These are phyloP conservation scores for Lutjanus erythropterus DNA, from an alignment of 2,113 vertebrate species.

Conservation along the genomic window DNA sequence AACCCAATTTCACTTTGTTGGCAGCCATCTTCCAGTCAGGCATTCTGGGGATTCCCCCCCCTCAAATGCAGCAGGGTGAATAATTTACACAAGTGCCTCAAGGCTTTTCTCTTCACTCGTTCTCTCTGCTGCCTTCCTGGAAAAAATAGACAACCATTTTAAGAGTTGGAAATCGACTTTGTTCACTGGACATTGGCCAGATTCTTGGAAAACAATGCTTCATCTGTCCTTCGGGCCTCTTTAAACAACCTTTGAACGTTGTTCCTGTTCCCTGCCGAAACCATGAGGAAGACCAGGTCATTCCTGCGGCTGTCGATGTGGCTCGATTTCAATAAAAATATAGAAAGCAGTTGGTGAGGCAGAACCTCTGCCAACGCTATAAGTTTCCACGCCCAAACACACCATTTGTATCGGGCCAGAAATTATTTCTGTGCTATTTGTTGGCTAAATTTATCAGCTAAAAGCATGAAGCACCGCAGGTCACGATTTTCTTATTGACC, in stretches of 20 bases:
- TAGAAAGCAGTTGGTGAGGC: not conserved
- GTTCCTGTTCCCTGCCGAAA: constrained; percentile 1
- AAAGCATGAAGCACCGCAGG: not conserved
- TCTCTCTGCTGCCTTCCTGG: constrained; percentile 24
- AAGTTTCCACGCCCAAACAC: not conserved
- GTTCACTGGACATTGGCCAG: not conserved
- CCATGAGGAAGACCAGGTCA: not conserved
- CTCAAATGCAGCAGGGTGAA: constrained; percentile 6
- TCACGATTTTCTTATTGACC: not conserved
- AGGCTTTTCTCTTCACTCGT: constrained; percentile 1
- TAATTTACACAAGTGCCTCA: constrained; percentile 7
- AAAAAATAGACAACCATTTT: not conserved
- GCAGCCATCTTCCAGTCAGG: constrained; percentile 1
- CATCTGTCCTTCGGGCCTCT: constrained; percentile 3
- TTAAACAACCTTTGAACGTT: constrained; percentile 6
- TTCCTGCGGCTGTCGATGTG: not conserved
- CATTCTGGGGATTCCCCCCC: constrained; percentile 7
- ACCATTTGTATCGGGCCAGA: not conserved
- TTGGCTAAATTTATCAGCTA: not conserved
- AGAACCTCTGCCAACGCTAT: not conserved
- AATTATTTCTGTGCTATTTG: not conserved
- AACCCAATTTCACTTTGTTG: constrained; percentile 1
- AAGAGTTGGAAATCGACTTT: not conserved
- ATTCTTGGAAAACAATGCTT: constrained; percentile 24
- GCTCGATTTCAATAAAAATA: not conserved